These are phyloP conservation scores for Calyptomena viridis DNA, from an alignment of 2,113 vertebrate species.

Conservation along the genomic window DNA sequence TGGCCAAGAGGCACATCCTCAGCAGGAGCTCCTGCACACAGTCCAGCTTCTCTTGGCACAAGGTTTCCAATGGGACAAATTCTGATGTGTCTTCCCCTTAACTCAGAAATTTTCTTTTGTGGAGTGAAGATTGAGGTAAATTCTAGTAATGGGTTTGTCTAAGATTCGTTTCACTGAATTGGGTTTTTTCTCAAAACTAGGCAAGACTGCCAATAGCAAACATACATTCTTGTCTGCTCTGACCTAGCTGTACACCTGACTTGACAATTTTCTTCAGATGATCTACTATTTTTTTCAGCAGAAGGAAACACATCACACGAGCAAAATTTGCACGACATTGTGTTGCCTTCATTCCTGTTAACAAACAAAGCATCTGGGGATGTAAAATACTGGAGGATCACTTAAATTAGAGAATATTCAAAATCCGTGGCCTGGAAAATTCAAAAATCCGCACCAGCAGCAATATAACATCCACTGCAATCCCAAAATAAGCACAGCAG, in stretches of 20 bases:
- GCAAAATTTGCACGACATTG: not conserved
- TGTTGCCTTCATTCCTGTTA: not conserved
- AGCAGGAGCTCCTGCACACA: not conserved
- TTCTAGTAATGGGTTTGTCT: not conserved
- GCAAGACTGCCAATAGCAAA: not conserved
- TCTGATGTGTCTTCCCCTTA: not conserved
- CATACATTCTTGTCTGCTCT: not conserved
- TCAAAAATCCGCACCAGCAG: not conserved
- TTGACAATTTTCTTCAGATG: not conserved
- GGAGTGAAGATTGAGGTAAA: not conserved
- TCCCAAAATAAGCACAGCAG: conserved; percentile 16
- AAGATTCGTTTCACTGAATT: not conserved
- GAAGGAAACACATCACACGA: not conserved
- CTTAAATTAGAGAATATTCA: not conserved
- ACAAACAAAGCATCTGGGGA: not conserved
- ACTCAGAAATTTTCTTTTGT: not conserved
- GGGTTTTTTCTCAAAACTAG: not conserved
- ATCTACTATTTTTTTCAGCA: not conserved
- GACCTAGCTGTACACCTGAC: not conserved
- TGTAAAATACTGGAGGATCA: not conserved
- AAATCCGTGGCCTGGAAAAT: not conserved
- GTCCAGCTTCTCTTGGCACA: not conserved
- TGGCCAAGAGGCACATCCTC: not conserved
- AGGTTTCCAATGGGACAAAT: not conserved
- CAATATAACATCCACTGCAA: not conserved